Percentiles rank a stretch among this genome's conserved stretches.
phyloP scores from a whole-genome alignment of 2,797 vertebrate genomes.

The Epinephelus malabaricus region DNA sequence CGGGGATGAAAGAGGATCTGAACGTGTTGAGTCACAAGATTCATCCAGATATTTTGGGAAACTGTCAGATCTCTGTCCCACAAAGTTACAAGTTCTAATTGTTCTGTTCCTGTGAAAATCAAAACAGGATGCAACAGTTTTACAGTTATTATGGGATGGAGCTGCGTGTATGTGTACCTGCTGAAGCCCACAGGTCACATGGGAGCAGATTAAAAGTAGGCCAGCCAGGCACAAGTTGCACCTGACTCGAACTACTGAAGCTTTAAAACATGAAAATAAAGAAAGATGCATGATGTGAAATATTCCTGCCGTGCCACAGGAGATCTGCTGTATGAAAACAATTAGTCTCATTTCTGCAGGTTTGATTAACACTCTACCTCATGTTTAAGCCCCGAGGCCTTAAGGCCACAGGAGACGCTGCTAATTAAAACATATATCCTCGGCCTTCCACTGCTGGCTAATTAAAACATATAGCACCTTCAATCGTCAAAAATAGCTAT shows the following conservation, averaged over 20 bases:
- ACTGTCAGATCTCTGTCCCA: neutral
- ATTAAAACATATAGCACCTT: constrained; percentile 82
- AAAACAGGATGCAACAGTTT: constrained; percentile 58
- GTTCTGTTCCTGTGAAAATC: constrained; percentile 19
- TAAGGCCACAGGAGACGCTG: constrained; percentile 67
- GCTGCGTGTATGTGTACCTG: constrained; percentile 40
- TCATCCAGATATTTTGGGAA: constrained; percentile 23
- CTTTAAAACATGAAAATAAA: neutral
- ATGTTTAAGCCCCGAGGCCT: constrained; percentile 70
- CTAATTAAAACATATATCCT: constrained; percentile 84
- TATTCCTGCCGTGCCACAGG: constrained; percentile 73
- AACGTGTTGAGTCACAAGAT: neutral
- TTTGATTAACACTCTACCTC: constrained; percentile 81
- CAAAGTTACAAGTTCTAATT: neutral
- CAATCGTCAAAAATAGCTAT: constrained; percentile 75
- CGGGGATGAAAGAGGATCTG: neutral
- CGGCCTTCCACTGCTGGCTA: constrained; percentile 63
- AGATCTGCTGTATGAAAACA: constrained; percentile 74
- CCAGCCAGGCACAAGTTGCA: constrained; percentile 41
- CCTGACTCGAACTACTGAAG: constrained; percentile 36
- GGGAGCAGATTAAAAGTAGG: constrained; percentile 71
- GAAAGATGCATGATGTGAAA: constrained; percentile 39
- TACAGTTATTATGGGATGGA: neutral
- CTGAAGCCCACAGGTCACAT: constrained; percentile 44
- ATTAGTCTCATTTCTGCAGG: constrained; percentile 81